Evolutionary conservation across 2,888 invertebrate species (phyloP).

Genomic region (Aporophyla nigra): DNA sequence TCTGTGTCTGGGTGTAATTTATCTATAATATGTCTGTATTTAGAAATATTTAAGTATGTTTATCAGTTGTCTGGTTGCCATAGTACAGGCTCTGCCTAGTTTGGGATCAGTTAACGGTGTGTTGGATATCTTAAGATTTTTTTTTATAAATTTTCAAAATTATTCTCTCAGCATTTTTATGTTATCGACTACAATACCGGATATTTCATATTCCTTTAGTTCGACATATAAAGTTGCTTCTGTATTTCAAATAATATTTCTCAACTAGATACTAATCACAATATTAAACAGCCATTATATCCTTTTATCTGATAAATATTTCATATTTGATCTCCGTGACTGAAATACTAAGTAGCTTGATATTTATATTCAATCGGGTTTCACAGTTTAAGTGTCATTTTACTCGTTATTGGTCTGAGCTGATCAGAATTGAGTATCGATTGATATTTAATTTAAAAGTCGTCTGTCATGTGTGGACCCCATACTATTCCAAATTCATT

Average conservation of each 20-base stretch:
- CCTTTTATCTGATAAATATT: slow-evolving; percentile 29
- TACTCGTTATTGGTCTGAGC: neutral
- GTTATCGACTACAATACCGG: neutral
- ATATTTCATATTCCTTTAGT: neutral
- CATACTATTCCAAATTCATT: neutral
- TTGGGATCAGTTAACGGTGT: too few relatives aligned
- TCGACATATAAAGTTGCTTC: neutral
- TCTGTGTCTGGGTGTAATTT: too few relatives aligned
- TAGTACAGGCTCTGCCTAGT: too few relatives aligned
- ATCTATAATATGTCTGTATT: too few relatives aligned
- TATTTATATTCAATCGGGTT: slow-evolving; percentile 15
- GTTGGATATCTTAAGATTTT: too few relatives aligned
- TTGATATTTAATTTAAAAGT: neutral
- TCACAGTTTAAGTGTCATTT: neutral
- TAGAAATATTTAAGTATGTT: too few relatives aligned
- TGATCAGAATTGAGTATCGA: slow-evolving; percentile 11
- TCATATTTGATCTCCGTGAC: slow-evolving; percentile 49
- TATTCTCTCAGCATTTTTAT: neutral
- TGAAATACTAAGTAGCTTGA: neutral
- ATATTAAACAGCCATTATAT: slow-evolving; percentile 35
- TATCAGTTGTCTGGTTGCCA: too few relatives aligned
- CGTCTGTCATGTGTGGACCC: neutral
- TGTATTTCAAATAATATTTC: slow-evolving; percentile 12
- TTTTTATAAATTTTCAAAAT: neutral
- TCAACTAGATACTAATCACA: slow-evolving; percentile 31